Percentiles rank a stretch among this genome's conserved stretches.
Evolutionary conservation across 2,113 vertebrate species (phyloP).

Genomic region (Cynoglossus semilaevis): DNA sequence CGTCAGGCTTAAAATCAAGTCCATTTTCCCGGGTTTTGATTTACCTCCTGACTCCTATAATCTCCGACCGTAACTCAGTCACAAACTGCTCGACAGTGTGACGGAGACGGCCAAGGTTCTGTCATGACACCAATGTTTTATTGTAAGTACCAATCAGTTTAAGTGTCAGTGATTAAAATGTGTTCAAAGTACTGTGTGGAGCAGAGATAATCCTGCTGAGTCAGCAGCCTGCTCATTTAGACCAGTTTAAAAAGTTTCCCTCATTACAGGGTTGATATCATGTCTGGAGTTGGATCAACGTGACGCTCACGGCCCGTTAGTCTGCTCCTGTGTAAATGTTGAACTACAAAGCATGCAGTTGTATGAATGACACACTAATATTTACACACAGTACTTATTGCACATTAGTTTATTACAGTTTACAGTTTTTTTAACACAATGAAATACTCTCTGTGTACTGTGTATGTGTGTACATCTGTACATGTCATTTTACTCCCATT

Average conservation of each 20-base stretch:
- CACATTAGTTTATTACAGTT: no score
- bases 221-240: conserved; percentile 6
- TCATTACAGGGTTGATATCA: no score
- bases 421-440: no score
- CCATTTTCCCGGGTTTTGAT: conserved; percentile 1
- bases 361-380: no score
- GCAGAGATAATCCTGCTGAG: not conserved
- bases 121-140: conserved; percentile 48
- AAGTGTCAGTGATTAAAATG: conserved; percentile 42
- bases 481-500: no score
- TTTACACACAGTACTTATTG: no score
- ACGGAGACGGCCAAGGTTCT: conserved; percentile 23
- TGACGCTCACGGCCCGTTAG: not conserved
- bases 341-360: no score
- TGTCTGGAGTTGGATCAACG: not conserved
- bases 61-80: not conserved
- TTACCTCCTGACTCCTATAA: not conserved
- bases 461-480: no score
- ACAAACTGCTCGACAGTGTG: conserved; percentile 11
- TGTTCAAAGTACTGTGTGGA: conserved; percentile 1
- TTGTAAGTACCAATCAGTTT: conserved; percentile 22
- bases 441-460: no score
- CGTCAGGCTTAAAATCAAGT: not conserved
- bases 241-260: not conserved
- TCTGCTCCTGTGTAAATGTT: no score